Evolutionary conservation across 2,888 invertebrate species (phyloP).

Genomic region (Tipula lateralis): DNA sequence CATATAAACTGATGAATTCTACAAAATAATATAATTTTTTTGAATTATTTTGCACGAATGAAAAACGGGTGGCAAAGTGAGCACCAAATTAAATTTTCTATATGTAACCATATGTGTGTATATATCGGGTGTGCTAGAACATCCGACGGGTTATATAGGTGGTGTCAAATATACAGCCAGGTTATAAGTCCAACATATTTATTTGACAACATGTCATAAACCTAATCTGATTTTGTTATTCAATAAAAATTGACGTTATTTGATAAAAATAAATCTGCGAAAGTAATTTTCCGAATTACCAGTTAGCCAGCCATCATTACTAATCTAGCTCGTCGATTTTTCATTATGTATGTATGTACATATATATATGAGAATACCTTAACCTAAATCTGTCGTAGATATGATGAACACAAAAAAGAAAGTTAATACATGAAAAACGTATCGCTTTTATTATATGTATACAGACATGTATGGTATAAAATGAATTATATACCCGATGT

Average conservation of each 20-base stretch:
- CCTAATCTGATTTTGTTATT: neutral
- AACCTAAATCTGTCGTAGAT: neutral
- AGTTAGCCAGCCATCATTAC: neutral
- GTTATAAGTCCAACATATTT: too few relatives aligned
- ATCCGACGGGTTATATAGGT: too few relatives aligned
- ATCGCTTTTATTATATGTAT: neutral
- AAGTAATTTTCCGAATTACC: neutral
- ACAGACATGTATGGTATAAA: too few relatives aligned
- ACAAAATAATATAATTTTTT: neutral
- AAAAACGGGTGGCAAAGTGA: neutral
- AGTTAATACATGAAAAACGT: neutral
- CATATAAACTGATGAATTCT: neutral
- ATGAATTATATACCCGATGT: neutral
- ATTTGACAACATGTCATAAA: neutral
- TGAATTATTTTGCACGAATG: neutral
- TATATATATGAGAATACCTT: neutral
- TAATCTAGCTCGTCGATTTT: neutral
- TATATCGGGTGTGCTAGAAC: too few relatives aligned
- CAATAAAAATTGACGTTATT: neutral
- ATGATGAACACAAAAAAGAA: neutral
- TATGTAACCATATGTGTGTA: too few relatives aligned
- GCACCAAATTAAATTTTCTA: neutral
- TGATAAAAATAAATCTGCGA: neutral
- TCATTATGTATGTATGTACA: too few relatives aligned
- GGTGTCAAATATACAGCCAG: too few relatives aligned